Evolutionary conservation across 1,140 invertebrate species (phyloP).

Genomic region (Apis dorsata): DNA sequence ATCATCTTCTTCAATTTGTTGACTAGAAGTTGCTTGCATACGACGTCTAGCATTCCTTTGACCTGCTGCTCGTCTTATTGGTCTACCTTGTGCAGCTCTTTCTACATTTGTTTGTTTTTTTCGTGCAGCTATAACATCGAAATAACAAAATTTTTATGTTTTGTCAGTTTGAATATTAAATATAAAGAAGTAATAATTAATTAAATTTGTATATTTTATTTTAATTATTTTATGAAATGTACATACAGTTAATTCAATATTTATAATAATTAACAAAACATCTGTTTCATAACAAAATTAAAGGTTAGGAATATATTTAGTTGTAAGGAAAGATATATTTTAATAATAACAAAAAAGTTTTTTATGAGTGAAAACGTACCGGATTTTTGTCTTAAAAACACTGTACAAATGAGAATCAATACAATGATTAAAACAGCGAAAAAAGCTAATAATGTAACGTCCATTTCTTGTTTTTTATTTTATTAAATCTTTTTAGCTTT

Average conservation of each 20-base stretch:
- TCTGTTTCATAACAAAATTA: constrained; percentile 43
- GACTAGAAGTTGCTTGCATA: constrained; percentile 64
- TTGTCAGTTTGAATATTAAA: neutral
- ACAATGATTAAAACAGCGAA: constrained; percentile 77
- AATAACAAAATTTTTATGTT: constrained; percentile 3
- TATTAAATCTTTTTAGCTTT: neutral
- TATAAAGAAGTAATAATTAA: neutral
- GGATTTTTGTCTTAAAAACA: constrained; percentile 67
- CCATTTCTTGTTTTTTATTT: constrained; percentile 71
- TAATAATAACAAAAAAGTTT: constrained; percentile 5
- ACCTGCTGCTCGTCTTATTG: constrained; percentile 70
- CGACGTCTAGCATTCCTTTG: constrained; percentile 71
- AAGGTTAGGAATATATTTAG: constrained; percentile 44
- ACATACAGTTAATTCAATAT: neutral
- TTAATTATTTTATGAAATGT: neutral
- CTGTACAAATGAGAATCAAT: constrained; percentile 77
- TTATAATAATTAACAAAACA: constrained; percentile 36
- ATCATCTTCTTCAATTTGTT: constrained; percentile 72
- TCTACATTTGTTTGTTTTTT: constrained; percentile 59
- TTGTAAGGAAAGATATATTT: neutral
- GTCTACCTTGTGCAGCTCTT: constrained; percentile 64
- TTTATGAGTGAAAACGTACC: constrained; percentile 50
- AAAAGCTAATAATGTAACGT: constrained; percentile 78
- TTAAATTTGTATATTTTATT: neutral
- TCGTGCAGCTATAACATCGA: constrained; percentile 29